Evolutionary conservation across 2,113 vertebrate species (phyloP).

Genomic region (Corythornis cristatus): DNA sequence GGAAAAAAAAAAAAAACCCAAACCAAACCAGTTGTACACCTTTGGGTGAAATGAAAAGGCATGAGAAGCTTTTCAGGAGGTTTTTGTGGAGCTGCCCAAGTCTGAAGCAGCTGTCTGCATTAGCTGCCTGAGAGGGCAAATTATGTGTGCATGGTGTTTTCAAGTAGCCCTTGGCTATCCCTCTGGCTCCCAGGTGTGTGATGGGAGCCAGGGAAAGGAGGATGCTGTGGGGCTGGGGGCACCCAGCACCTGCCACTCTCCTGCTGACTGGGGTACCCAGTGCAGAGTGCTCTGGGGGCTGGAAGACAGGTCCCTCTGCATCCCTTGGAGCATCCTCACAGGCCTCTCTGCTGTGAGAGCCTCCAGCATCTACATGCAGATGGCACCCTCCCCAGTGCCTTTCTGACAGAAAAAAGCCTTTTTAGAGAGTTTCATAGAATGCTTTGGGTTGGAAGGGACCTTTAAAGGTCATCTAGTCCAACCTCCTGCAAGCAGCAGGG

Average conservation of each 20-base stretch:
- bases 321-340: neutral
- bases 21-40: neutral
- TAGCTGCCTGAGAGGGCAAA: neutral
- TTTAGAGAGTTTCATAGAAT: neutral
- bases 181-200: neutral
- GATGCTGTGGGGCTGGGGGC: neutral
- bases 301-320: neutral
- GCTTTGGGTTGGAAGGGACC: neutral
- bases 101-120: neutral
- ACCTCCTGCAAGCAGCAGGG: neutral
- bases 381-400: accelerated
- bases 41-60: neutral
- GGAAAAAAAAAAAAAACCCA: neutral
- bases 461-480: neutral
- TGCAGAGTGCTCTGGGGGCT: neutral
- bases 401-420: neutral
- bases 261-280: neutral
- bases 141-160: accelerated
- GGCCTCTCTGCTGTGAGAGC: neutral
- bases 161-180: neutral
- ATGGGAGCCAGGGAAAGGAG: accelerated
- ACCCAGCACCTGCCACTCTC: neutral
- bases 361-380: neutral
- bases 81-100: neutral
- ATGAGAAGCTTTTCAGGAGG: neutral